phyloP scores from a whole-genome alignment of 2,797 vertebrate genomes.

The Steatocranus sp. region DNA sequence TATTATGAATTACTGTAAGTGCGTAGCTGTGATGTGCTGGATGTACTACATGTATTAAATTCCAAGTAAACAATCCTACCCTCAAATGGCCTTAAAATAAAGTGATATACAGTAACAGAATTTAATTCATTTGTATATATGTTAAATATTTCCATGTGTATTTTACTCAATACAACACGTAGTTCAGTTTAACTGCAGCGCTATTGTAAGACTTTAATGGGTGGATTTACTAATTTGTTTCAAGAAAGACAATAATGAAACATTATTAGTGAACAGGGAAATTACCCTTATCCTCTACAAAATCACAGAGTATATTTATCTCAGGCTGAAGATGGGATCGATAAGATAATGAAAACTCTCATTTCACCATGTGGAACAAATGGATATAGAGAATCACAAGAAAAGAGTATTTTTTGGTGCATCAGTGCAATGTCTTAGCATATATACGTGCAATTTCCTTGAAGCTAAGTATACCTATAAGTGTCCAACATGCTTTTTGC shows the following conservation, averaged over 20 bases:
- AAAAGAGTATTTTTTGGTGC: conserved; percentile 35
- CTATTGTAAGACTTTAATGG: neutral
- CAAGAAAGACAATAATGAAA: conserved; percentile 6
- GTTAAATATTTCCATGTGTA: neutral
- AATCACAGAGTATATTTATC: conserved; percentile 5
- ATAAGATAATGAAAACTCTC: conserved; percentile 29
- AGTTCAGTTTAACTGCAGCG: neutral
- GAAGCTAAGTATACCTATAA: conserved; percentile 36
- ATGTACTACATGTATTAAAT: neutral
- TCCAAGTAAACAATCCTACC: neutral
- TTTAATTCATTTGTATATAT: neutral
- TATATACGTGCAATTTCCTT: conserved; percentile 60
- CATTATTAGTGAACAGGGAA: neutral
- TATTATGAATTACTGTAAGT: neutral
- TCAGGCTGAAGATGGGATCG: conserved; percentile 11
- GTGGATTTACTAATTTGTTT: conserved; percentile 8
- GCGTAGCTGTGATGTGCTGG: neutral
- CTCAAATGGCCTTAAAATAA: neutral
- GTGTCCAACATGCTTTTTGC: conserved; percentile 44
- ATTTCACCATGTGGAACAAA: conserved; percentile 28
- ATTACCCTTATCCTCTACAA: neutral
- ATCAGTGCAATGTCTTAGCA: conserved; percentile 50
- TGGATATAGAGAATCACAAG: conserved; percentile 6
- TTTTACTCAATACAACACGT: neutral
- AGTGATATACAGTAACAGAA: neutral